Evolutionary conservation across 2,888 invertebrate genomes (phyloP).

Genomic region (Brachyptera putata): DNA sequence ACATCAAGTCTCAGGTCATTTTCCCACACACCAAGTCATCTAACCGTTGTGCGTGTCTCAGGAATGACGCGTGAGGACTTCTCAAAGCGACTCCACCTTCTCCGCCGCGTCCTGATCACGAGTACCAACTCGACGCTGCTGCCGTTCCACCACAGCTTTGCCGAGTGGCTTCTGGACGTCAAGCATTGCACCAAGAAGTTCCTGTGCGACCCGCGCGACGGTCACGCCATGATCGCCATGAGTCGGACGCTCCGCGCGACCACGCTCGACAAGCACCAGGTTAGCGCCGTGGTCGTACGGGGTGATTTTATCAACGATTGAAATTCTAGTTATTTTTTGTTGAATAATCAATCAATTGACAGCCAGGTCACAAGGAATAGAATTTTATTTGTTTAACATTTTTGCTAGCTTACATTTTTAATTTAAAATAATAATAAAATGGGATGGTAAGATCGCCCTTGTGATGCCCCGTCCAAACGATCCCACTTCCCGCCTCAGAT

Average conservation of each 20-base stretch:
- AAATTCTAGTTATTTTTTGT: neutral
- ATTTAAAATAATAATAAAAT: too few relatives aligned
- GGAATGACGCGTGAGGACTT: conserved; percentile 77
- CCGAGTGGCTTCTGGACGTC: conserved; percentile 93
- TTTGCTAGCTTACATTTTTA: too few relatives aligned
- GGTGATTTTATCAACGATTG: neutral
- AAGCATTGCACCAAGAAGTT: conserved; percentile 96
- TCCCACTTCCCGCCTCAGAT: too few relatives aligned
- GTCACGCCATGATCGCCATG: conserved; percentile 85
- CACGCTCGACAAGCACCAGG: conserved; percentile 66
- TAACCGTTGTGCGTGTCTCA: neutral
- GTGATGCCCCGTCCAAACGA: too few relatives aligned
- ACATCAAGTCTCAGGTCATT: too few relatives aligned
- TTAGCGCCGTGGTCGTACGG: conserved; percentile 46
- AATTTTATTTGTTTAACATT: conserved; percentile 8
- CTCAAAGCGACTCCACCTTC: conserved; percentile 67
- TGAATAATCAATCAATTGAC: too few relatives aligned
- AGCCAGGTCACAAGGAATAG: too few relatives aligned
- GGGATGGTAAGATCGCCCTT: too few relatives aligned
- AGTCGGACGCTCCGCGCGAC: conserved; percentile 63
- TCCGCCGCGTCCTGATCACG: conserved; percentile 61
- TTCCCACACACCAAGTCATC: too few relatives aligned
- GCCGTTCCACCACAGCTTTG: conserved; percentile 91
- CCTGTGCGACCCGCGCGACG: conserved; percentile 79
- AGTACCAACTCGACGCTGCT: conserved; percentile 49